phyloP scores from a whole-genome alignment of 2,113 vertebrate species.

The Desmodus rotundus region DNA sequence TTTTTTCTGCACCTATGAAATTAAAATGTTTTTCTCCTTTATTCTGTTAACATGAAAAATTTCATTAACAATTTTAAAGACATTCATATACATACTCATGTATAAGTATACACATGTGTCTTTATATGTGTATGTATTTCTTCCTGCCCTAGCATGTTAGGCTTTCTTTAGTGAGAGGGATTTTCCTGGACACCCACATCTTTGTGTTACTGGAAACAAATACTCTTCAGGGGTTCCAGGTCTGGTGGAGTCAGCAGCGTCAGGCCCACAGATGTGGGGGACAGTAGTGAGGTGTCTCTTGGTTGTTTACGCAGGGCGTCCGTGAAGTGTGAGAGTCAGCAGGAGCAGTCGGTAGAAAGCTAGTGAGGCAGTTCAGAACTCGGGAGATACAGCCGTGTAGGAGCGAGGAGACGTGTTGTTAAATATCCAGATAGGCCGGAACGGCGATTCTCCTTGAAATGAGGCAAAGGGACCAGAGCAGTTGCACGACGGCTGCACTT shows the following conservation, averaged over 20 bases:
- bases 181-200: neutral
- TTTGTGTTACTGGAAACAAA: neutral
- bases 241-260: neutral
- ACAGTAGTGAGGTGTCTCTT: neutral
- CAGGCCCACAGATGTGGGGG: neutral
- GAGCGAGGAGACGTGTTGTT: neutral
- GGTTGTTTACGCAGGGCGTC: neutral
- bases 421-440: neutral
- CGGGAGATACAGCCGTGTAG: neutral
- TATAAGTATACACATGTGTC: neutral
- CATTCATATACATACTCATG: neutral
- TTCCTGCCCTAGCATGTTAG: neutral
- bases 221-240: neutral
- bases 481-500: neutral
- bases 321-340: neutral
- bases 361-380: neutral
- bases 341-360: neutral
- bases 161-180: neutral
- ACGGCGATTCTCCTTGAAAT: neutral
- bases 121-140: neutral
- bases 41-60: neutral
- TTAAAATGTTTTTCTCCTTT: neutral
- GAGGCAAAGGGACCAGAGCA: neutral
- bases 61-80: neutral
- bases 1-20: neutral